Percentiles rank a stretch among this genome's conserved stretches.
phyloP scores from a whole-genome alignment of 2,797 vertebrate species.

The Phataginus tricuspis region DNA sequence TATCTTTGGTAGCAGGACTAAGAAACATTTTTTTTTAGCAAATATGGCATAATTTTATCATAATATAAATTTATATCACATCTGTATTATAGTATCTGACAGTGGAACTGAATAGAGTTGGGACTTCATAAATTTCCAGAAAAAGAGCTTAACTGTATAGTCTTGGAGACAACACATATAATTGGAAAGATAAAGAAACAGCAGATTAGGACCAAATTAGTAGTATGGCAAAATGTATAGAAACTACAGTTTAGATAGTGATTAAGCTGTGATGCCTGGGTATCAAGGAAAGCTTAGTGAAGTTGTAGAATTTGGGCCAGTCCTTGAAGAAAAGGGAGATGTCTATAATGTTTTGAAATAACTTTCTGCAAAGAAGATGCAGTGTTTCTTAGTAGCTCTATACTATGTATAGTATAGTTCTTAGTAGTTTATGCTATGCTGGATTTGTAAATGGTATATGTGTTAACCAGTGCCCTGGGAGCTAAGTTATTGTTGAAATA shows the following conservation, averaged over 20 bases:
- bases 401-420: too few relatives aligned
- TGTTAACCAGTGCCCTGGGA: neutral
- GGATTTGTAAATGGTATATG: constrained; percentile 12
- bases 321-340: neutral
- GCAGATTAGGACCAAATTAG: neutral
- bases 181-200: neutral
- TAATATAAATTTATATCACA: neutral
- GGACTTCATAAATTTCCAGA: neutral
- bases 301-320: neutral
- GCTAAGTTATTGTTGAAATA: constrained; percentile 6
- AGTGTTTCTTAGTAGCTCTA: neutral
- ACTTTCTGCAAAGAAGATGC: constrained; percentile 17
- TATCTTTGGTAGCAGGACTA: neutral
- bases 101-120: neutral
- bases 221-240: neutral
- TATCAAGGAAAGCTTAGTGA: neutral
- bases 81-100: neutral
- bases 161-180: neutral
- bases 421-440: neutral
- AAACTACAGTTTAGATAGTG: neutral
- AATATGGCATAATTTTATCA: neutral
- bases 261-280: neutral
- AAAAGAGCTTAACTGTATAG: neutral
- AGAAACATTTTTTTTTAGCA: neutral
- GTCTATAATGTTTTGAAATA: neutral